Percentiles rank a stretch among this genome's conserved stretches.
Evolutionary conservation across 2,888 invertebrate species (phyloP).

Genomic region (Hirtodrosophila confusa): DNA sequence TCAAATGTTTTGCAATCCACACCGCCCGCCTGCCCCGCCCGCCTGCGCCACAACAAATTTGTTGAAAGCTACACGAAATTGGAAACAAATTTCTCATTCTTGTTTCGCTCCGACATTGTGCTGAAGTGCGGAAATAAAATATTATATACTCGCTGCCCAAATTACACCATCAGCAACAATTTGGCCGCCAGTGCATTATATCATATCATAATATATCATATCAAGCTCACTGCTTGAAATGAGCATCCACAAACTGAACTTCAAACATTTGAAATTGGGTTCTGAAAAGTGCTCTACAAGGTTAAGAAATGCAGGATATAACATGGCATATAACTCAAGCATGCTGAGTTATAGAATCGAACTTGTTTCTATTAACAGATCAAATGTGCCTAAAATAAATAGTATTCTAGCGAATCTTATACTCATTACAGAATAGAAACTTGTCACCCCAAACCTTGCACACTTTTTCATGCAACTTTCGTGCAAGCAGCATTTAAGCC

Average conservation of each 20-base stretch:
- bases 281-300: no score
- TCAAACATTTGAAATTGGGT: no score
- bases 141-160: slow-evolving; percentile 62
- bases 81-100: slow-evolving; percentile 67
- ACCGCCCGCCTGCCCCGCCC: slow-evolving; percentile 20
- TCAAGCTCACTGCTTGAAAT: background rate
- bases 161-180: slow-evolving; percentile 54
- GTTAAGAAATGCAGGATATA: no score
- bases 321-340: no score
- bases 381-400: no score
- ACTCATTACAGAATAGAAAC: no score
- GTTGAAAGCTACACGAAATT: slow-evolving; percentile 72
- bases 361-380: no score
- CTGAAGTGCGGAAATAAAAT: slow-evolving; percentile 81
- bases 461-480: no score
- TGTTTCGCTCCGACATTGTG: slow-evolving; percentile 23
- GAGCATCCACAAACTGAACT: background rate
- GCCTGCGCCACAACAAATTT: slow-evolving; percentile 43
- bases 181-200: slow-evolving; percentile 36
- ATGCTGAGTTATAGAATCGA: no score
- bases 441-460: no score
- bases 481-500: no score
- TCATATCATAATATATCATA: slow-evolving; percentile 32
- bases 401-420: no score
- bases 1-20: slow-evolving; percentile 68